These are phyloP conservation scores for Vannuccia rotundouncinata DNA, from an alignment of 2,888 invertebrate genomes.

Conservation along the genomic window DNA sequence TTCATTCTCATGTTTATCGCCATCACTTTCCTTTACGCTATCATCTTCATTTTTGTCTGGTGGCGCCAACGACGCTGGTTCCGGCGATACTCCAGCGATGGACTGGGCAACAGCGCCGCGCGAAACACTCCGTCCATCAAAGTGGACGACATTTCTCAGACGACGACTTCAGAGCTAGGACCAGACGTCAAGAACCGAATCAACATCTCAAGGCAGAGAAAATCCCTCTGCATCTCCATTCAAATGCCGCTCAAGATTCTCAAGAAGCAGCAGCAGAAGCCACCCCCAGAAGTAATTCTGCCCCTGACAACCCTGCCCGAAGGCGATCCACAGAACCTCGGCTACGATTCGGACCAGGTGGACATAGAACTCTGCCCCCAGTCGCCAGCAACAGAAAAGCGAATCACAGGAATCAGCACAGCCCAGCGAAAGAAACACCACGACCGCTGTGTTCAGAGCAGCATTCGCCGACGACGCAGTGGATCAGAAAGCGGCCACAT, in stretches of 20 bases:
- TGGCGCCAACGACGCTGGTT: conserved; percentile 37
- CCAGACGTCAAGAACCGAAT: background rate
- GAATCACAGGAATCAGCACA: background rate
- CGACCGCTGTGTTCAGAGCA: conserved; percentile 13
- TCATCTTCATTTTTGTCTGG: conserved; percentile 44
- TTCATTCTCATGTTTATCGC: conserved; percentile 43
- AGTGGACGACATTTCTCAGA: background rate
- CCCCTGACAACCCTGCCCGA: background rate
- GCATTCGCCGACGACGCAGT: background rate
- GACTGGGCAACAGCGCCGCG: background rate
- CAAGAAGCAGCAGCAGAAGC: conserved; percentile 10
- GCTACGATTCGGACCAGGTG: background rate
- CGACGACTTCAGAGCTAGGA: background rate
- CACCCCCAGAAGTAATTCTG: background rate
- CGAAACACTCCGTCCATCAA: background rate
- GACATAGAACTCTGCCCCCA: conserved; percentile 11
- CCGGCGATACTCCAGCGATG: conserved; percentile 13
- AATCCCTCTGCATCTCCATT: conserved; percentile 8
- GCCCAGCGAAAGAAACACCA: conserved; percentile 3
- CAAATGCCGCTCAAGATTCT: conserved; percentile 1
- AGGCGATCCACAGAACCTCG: background rate
- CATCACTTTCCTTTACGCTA: conserved; percentile 44
- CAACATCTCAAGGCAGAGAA: background rate
- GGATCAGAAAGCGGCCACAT: background rate
- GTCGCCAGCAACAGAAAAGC: background rate